These are phyloP conservation scores for Cordylochernes scorpioides DNA, from an alignment of 2,888 invertebrate species.

Conservation along the genomic window DNA sequence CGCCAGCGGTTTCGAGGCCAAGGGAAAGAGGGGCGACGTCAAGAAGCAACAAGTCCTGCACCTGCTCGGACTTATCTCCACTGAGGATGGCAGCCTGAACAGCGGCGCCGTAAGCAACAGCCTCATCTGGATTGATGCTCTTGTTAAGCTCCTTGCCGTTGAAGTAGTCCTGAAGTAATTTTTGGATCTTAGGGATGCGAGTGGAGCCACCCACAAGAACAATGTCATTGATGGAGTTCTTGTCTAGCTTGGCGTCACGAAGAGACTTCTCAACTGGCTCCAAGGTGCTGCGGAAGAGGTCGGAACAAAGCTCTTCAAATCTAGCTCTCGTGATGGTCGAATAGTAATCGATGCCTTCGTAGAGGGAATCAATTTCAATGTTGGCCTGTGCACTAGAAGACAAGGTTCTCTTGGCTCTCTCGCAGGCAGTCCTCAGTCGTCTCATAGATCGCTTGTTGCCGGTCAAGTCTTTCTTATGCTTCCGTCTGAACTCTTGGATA, in stretches of 20 bases:
- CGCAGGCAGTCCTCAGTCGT: constrained; percentile 71
- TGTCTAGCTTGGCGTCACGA: constrained; percentile 87
- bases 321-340: constrained; percentile 78
- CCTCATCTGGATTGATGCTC: constrained; percentile 83
- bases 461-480: constrained; percentile 60
- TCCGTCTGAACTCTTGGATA: constrained; percentile 22
- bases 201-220: constrained; percentile 68
- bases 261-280: constrained; percentile 89
- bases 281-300: constrained; percentile 80
- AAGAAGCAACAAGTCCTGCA: constrained; percentile 66
- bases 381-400: constrained; percentile 15
- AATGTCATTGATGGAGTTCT: constrained; percentile 45
- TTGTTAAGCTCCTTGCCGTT: constrained; percentile 88
- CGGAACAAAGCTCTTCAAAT: constrained; percentile 87
- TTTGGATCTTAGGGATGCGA: constrained; percentile 90
- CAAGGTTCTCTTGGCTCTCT: constrained; percentile 26
- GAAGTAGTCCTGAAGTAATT: constrained; percentile 57
- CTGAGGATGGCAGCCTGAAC: constrained; percentile 85
- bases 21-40: constrained; percentile 74
- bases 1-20: constrained; percentile 71
- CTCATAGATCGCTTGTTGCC: constrained; percentile 67
- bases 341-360: constrained; percentile 76
- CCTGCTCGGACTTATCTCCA: constrained; percentile 34
- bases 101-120: constrained; percentile 85
- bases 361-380: constrained; percentile 29